Conservation (phyloP, 1,140 invertebrate species). For the Monomorium pharaonis region DNA sequence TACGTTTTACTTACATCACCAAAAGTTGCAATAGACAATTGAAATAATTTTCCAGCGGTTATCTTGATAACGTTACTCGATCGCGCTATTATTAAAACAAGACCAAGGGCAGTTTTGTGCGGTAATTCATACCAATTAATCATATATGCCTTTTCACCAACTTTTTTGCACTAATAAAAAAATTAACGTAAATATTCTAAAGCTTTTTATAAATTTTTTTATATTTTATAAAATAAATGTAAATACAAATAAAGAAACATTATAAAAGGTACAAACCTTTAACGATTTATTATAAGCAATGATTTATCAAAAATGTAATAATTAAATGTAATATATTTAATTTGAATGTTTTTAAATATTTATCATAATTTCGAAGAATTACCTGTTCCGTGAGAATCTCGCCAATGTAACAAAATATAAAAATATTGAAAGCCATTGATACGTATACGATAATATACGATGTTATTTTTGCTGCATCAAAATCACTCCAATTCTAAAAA, state of each 20-base stretch:
- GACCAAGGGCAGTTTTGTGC: conserved; percentile 50
- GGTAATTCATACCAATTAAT: conserved; percentile 73
- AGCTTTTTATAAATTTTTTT: not conserved
- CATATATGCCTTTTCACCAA: conserved; percentile 66
- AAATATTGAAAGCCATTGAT: conserved; percentile 74
- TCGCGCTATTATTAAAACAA: conserved; percentile 70
- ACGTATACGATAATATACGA: conserved; percentile 56
- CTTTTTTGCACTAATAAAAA: conserved; percentile 61
- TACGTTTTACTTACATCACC: conserved; percentile 56
- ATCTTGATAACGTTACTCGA: conserved; percentile 67
- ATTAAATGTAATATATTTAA: not conserved
- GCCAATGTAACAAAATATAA: conserved; percentile 75
- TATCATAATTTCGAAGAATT: conserved; percentile 3
- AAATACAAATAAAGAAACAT: not conserved
- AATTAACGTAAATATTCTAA: not conserved
- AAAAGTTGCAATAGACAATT: conserved; percentile 62
- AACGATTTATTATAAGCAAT: not conserved
- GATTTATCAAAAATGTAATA: not conserved
- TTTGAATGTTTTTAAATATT: not conserved
- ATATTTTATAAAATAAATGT: not conserved
- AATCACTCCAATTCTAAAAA: conserved; percentile 70
- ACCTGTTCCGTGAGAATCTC: conserved; percentile 73
- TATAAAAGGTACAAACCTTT: not conserved
- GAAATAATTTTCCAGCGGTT: conserved; percentile 74
- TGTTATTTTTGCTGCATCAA: conserved; percentile 29